These are phyloP conservation scores for Tetrax tetrax DNA, from an alignment of 2,113 vertebrate species.

Conservation along the genomic window DNA sequence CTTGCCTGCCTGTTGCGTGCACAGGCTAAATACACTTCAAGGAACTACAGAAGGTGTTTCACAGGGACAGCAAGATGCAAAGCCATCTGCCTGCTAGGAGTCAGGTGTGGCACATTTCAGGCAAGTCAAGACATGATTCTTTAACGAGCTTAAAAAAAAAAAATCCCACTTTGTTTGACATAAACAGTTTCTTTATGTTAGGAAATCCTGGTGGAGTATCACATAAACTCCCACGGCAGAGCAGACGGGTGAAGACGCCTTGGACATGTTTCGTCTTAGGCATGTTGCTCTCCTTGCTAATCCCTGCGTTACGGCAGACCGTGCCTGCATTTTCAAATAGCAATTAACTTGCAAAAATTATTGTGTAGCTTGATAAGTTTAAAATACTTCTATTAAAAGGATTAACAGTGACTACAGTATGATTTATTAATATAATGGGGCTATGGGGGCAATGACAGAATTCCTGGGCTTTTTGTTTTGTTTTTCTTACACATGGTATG, in stretches of 20 bases:
- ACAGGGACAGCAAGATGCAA: background rate
- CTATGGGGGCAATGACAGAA: background rate
- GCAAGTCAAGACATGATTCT: constrained; percentile 55
- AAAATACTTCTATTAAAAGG: background rate
- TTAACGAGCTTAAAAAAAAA: background rate
- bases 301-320: background rate
- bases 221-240: constrained; percentile 48
- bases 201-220: constrained; percentile 68
- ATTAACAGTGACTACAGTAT: background rate
- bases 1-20: rapidly evolving
- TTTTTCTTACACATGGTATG: background rate
- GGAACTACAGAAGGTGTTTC: background rate
- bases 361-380: background rate
- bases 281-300: background rate
- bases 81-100: background rate
- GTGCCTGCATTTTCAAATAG: background rate
- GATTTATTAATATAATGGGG: background rate
- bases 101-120: constrained; percentile 24
- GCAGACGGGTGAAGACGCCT: constrained; percentile 39
- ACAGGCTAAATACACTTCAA: background rate
- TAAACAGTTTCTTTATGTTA: constrained; percentile 53
- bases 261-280: constrained; percentile 9
- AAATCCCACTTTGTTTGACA: constrained; percentile 44
- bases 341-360: background rate
- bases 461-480: background rate